Base-by-base conservation (phyloP, 2,888 invertebrate species). In the Folsomia candida region DNA sequence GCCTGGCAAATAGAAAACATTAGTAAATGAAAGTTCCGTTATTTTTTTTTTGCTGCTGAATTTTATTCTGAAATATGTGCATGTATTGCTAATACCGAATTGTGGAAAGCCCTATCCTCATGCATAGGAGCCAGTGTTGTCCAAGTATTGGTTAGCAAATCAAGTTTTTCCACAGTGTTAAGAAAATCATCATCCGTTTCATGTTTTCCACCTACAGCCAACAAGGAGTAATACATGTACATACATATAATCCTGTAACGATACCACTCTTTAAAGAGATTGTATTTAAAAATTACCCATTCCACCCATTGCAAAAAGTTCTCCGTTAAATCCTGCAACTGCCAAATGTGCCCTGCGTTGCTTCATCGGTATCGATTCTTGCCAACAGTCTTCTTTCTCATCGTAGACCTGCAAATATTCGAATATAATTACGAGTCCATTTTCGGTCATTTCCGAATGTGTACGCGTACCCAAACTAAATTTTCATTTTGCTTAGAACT, bases 271-370 rank as follows among this genome's bases (percentile, higher is more conserved):
- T 47, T 47, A 47, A 47, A 47, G 9, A 47, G 9, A 4, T 28
- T 29, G n/a, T n/a, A n/a, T 28, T 51, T 63, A 51, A 22, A 37
- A 62, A 54, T 69, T 76, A 78, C 81, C 80, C 59, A 81, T 73
- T 69, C 82, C 82, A 11, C 82, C 82, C 25, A 81, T 74, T 4
- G 81, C 81, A 73, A 80, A 82, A 37, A 82, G 67, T 26, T 80
- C 75, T 18, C 82, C 81, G 63, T 80, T 79, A 54, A 80, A 79
- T 25, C 80, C 76, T 37, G 79, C 80, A 51, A 81, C 79, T n/a
- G 81, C 81, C 62, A 80, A 71, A 75, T 81, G 80, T n/a, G 76
- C 79, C 67, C 82, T 74, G 47, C 78, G 77, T 27, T 70, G 70
- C 57, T 63, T 76, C 81, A 82, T 81, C 14, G 81, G 73, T 14